These are phyloP conservation scores for Sarcophilus harrisii DNA, from an alignment of 2,797 vertebrate species.

Conservation along the genomic window DNA sequence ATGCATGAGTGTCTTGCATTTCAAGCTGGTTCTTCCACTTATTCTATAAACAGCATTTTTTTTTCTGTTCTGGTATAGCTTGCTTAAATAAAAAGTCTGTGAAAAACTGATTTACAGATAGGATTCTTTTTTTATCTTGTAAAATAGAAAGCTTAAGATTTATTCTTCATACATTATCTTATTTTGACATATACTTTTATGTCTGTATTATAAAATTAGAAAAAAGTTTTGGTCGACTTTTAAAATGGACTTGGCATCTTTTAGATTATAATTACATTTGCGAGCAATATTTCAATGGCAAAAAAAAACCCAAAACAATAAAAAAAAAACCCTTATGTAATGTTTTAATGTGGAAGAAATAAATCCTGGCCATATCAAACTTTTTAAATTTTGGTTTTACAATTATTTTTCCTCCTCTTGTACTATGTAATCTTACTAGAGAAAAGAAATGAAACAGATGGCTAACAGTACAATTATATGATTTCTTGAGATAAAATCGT, in stretches of 20 bases:
- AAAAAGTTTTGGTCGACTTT: background rate
- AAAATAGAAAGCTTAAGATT: background rate
- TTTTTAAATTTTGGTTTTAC: background rate
- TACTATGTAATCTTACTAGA: background rate
- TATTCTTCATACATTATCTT: background rate
- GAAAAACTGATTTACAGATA: background rate
- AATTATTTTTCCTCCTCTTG: background rate
- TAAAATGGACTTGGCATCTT: background rate
- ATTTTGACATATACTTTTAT: background rate
- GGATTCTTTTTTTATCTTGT: background rate
- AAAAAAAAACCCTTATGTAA: no score
- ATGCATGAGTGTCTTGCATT: constrained; percentile 12
- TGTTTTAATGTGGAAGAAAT: background rate
- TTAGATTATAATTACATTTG: background rate
- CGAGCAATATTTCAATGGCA: background rate
- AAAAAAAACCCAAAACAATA: background rate
- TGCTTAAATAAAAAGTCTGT: background rate
- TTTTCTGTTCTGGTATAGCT: background rate
- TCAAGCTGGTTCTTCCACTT: constrained; percentile 1
- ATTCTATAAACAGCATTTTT: background rate
- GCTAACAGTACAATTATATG: background rate
- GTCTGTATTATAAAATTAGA: background rate
- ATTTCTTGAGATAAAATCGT: constrained; percentile 46
- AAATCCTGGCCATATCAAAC: background rate
- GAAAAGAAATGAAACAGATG: constrained; percentile 22